phyloP scores from a whole-genome alignment of 2,113 vertebrate species.

The Crotalus tigris region DNA sequence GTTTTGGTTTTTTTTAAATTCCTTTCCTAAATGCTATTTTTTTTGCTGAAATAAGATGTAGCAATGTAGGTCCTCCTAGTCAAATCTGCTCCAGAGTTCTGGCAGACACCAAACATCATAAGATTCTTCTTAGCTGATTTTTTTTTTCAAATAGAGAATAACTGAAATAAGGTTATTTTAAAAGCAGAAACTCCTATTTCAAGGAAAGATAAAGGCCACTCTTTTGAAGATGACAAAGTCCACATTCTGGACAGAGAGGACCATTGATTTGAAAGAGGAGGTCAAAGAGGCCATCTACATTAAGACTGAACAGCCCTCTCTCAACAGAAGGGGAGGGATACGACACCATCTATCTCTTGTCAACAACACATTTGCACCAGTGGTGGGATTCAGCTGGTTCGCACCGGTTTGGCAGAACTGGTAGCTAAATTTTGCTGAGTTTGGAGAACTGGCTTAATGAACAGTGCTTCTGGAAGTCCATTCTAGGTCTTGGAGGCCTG shows the following conservation, averaged over 20 bases:
- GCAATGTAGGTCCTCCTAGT: not conserved
- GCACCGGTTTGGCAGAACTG: too few species aligned
- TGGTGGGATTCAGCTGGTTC: too few species aligned
- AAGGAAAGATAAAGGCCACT: not conserved
- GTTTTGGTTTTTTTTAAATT: too few species aligned
- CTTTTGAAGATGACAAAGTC: not conserved
- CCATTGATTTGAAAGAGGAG: not conserved
- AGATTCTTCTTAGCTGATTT: not conserved
- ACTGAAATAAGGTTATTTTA: not conserved
- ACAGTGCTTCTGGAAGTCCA: too few species aligned
- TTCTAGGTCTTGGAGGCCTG: too few species aligned
- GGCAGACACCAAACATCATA: not conserved
- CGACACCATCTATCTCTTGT: not conserved
- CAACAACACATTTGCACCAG: not conserved
- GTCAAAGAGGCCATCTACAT: not conserved
- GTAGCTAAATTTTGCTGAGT: too few species aligned
- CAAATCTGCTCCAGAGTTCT: not conserved
- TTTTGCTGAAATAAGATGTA: not conserved
- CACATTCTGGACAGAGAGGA: not conserved
- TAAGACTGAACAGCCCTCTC: not conserved
- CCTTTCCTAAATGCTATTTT: not conserved
- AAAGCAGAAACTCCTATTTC: constrained; percentile 3
- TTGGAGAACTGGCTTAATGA: too few species aligned
- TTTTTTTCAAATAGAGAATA: not conserved
- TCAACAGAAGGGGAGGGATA: too few species aligned